Evolutionary conservation across 2,113 vertebrate species (phyloP).

Genomic region (Okapia johnstoni): DNA sequence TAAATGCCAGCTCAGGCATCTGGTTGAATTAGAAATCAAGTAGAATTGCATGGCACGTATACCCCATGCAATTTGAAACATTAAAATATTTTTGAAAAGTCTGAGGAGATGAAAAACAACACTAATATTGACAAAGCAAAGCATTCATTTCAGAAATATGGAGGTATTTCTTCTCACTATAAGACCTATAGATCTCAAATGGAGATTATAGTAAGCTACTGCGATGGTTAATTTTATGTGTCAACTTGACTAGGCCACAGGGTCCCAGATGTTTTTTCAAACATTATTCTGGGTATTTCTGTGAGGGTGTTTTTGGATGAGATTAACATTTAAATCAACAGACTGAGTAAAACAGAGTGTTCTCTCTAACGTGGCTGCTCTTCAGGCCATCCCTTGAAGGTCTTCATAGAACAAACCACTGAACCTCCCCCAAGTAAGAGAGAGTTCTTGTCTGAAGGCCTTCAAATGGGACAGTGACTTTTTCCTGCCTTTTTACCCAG

Average conservation of each 20-base stretch:
- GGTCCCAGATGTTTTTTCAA: background rate
- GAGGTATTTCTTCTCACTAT: background rate
- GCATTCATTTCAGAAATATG: background rate
- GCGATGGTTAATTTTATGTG: background rate
- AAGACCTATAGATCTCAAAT: background rate
- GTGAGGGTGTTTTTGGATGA: background rate
- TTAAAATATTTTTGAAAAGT: background rate
- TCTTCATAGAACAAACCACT: background rate
- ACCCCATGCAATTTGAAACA: background rate
- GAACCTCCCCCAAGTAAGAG: background rate
- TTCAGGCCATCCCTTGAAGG: background rate
- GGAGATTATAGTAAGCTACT: background rate
- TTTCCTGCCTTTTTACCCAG: background rate
- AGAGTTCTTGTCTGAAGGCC: background rate
- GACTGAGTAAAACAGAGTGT: background rate
- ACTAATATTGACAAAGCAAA: background rate
- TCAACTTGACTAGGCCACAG: background rate
- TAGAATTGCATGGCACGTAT: background rate
- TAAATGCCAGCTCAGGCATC: background rate
- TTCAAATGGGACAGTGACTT: background rate
- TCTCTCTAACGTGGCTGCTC: background rate
- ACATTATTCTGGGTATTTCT: background rate
- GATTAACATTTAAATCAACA: background rate
- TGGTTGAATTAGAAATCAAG: background rate
- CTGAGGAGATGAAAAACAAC: background rate